Base-by-base conservation (phyloP, 2,888 invertebrate genomes). In the Conchocele bisecta region DNA sequence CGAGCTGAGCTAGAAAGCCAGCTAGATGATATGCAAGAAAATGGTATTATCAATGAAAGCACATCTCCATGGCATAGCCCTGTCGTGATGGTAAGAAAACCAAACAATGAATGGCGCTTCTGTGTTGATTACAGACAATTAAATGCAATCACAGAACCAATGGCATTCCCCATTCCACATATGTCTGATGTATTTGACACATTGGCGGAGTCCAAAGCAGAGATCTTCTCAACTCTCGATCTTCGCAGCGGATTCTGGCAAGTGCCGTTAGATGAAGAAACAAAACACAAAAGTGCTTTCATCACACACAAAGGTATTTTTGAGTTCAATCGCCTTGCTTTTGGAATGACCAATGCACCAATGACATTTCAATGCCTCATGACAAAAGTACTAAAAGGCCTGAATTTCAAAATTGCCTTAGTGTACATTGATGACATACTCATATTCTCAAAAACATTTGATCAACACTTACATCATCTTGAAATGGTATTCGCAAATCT, bases 361-460 rank as follows among this genome's bases (percentile, higher is more conserved):
- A 56, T 46, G 46, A 33, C 59, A 13, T 79, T 69, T 61, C 71
- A 76, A 66, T 42, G 37, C 22, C 42, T 69, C 42, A 79, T 79
- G 69, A 61, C 63, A 2, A 63, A 66, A 24, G 58, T 75, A 1
- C 48, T 79, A 22, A 74, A 65, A 31, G 20, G 48, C 24, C 41
- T 70, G 0, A 68, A 75, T 20, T 81, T 69, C 58, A 76, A 79
- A 57, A 58, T 51, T n/a, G 70, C 61, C 9, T 24, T 82, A 11
- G 59, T 76, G 9, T 82, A 82, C 46, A 59, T 81, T 26, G 82
- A 83, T 65, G 77, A 82, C 39, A 48, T 81, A 1, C 39, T 75
- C 13, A 59, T 75, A 22, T 78, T 70, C 37, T 64, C 58, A 15
- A 33, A 64, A 9, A 41, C 53, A 28, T 67, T 82, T 42, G 56